phyloP scores from a whole-genome alignment of 2,797 vertebrate genomes.

The Bradypodion ventrale region DNA sequence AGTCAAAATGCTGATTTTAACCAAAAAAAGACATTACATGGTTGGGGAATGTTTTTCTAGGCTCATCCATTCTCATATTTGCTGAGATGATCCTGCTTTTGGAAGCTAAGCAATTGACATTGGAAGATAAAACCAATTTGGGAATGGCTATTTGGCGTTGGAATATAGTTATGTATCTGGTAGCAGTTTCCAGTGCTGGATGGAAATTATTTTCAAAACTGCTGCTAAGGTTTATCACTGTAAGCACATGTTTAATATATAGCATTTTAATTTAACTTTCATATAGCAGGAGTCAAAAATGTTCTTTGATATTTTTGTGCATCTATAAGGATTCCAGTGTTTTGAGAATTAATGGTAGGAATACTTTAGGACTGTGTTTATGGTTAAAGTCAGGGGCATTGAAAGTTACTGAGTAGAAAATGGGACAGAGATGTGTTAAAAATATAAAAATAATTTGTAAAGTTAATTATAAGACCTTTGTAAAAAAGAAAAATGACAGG shows the following conservation, averaged over 20 bases:
- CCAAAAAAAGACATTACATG: background rate
- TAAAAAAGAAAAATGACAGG: background rate
- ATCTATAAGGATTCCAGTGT: no score
- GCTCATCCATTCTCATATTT: background rate
- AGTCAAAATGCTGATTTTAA: background rate
- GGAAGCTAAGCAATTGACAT: background rate
- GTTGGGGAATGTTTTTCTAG: background rate
- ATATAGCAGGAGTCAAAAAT: no score
- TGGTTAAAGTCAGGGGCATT: background rate
- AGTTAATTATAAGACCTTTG: background rate
- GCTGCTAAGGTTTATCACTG: background rate
- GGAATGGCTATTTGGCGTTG: background rate
- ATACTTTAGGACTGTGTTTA: no score
- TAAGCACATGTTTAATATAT: background rate
- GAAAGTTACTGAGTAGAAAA: background rate
- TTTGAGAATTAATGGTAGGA: no score
- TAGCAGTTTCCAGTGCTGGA: background rate
- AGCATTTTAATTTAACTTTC: background rate
- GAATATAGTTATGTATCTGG: background rate
- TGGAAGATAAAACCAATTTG: background rate
- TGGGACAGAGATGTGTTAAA: background rate
- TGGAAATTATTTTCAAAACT: background rate
- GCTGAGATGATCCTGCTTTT: background rate
- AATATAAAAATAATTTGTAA: background rate
- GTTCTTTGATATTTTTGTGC: no score